Evolutionary conservation across 2,888 invertebrate species (phyloP), one percentile per base, ranked within the genome.

Genomic region (Sarcophaga carnaria): DNA sequence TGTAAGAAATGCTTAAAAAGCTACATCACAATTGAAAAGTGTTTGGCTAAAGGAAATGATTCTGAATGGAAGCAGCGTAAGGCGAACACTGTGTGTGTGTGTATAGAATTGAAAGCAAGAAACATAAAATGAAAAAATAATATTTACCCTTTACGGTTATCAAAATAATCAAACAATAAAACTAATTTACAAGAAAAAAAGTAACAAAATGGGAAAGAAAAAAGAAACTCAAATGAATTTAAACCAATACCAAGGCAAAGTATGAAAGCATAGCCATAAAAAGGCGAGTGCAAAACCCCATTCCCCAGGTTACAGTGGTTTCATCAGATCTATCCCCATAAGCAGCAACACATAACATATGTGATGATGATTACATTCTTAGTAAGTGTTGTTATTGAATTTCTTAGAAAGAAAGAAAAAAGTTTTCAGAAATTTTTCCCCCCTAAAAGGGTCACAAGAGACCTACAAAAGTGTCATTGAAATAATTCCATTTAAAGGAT

Each of bases 91-190:
- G 22, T 22, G 22, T 22, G 22, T 1, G 14, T 54, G 10, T 37
- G 37, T 27, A 27, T 45, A 76, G 49, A 64, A 76, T 54, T 54
- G 64, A 64, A 76, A 64, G 49, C 25, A 27, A 37, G 64, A 64
- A 17, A 37, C 11, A 76, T 59, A 59, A 66, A 76, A 67, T 59
- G 37, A 66, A 66, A 76, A 54, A 76, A 72, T 59, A 77, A 71
- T 82, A 82, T 83, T 72, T 83, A 83, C 77, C 72, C 77, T 83
- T 77, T 83, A 67, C 71, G 77, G 77, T 71, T 82, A 71, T 77
- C 37, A 70, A 77, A 77, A 77, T 82, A 83, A 77, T 82, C 82
- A 76, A 54, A 83, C 69, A 70, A 82, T 71, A 82, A 76, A 82
- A 59, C 63, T 66, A 76, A 82, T 70, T 59, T 72, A 64, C 45